Conservation (phyloP, 2,797 vertebrate genomes). For the Anguilla marmorata region DNA sequence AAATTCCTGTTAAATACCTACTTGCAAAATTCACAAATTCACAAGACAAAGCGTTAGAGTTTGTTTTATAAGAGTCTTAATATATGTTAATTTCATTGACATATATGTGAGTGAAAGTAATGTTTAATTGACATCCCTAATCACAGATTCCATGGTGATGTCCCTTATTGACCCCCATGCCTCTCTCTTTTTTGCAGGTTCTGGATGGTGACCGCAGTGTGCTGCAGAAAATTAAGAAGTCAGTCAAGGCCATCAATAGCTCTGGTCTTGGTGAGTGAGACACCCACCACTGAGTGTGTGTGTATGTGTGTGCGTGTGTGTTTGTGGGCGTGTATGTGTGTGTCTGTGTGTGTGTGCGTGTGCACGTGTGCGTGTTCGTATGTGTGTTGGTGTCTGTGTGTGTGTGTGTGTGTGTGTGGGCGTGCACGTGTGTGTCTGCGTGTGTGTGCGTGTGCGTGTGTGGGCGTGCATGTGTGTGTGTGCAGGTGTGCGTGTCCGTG, state of each 20-base stretch:
- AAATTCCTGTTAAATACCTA: not conserved
- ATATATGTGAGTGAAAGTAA: not conserved
- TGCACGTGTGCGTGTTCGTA: not conserved
- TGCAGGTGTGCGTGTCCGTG: not conserved
- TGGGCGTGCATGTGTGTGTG: not conserved
- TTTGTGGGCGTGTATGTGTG: not conserved
- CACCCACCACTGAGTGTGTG: not conserved
- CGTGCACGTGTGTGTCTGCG: not conserved
- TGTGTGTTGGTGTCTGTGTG: not conserved
- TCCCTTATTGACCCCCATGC: not conserved
- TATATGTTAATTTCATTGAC: not conserved
- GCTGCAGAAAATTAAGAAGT: constrained; percentile 96
- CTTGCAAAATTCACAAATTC: not conserved
- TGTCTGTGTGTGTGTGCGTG: not conserved
- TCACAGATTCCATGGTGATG: not conserved
- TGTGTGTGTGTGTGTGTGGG: not conserved
- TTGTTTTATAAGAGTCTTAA: not conserved
- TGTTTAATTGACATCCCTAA: not conserved
- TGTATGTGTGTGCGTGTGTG: not conserved
- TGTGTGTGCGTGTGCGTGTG: not conserved
- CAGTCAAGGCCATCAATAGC: constrained; percentile 87
- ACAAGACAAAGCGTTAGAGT: not conserved
- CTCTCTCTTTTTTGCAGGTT: constrained; percentile 69
- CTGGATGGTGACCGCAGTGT: constrained; percentile 88
- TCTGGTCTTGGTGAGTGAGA: constrained; percentile 87